Base-by-base conservation (phyloP, 2,888 invertebrate genomes). In the Ceriagrion tenellum region DNA sequence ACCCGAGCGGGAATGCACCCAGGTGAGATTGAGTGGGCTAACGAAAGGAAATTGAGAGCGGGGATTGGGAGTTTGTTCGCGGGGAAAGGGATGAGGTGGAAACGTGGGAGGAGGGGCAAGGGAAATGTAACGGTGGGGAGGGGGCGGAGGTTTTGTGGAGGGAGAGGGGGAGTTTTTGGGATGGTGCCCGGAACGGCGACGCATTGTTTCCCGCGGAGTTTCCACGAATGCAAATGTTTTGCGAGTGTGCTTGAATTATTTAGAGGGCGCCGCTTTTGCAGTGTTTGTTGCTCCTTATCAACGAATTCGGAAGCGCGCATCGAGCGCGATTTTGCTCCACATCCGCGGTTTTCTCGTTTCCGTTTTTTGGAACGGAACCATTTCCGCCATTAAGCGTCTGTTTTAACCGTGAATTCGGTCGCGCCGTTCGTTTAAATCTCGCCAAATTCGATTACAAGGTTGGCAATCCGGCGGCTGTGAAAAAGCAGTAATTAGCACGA, bases 261-360 rank as follows among this genome's bases (percentile, higher is more conserved):
- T 81, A 81, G 81, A 81, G 81, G 81, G 30, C 81, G 35, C 26
- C 81, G 81, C 81, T 35, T n/a, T 81, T 10, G 81, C 81, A 81
- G n/a, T 81, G 81, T 81, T 81, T 81, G 81, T 81, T 81, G 81
- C 81, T 35, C 81, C 81, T 81, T 81, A 81, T 81, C 81, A 81
- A 81, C n/a, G 81, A 35, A 81, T 81, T 81, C 35, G 81, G 26
- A 81, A 35, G 35, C 35, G 35, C 35, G 18, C 81, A 30, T 13
- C 3, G 35, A 81, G 81, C 30, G n/a, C 35, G 81, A 69, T 69
- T 69, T n/a, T 69, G 26, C 69, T 69, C 81, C 81, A 35, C 30
- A 81, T 13, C 35, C 35, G 81, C 30, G 81, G 81, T 81, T 81
- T 81, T 69, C 18, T n/a, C 35, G 13, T 81, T 69, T 81, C 81